A percentile compares a stretch with the other conserved stretches of the same genome.
Conservation (phyloP, 2,113 vertebrate species). For the Anseranas semipalmata region DNA sequence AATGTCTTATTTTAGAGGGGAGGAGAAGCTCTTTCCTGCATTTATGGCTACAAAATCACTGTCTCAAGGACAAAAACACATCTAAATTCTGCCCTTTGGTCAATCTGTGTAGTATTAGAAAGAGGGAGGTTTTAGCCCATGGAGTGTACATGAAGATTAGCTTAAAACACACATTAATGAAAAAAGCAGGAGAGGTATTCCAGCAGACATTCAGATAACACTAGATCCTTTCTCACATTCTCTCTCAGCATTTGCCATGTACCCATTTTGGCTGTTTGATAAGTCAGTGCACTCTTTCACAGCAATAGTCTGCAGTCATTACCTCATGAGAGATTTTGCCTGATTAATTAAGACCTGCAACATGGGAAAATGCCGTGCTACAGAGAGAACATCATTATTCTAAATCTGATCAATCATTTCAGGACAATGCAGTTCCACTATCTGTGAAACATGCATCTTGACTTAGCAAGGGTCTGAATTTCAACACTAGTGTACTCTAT, state of each 20-base stretch:
- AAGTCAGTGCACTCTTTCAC: neutral
- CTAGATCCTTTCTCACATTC: neutral
- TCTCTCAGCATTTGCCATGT: neutral
- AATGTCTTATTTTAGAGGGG: neutral
- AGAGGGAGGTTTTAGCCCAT: neutral
- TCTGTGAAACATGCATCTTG: neutral
- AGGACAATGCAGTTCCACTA: neutral
- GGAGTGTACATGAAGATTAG: neutral
- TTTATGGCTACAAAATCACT: neutral
- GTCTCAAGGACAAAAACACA: neutral
- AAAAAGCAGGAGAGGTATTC: neutral
- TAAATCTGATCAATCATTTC: rapidly evolving
- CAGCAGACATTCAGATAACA: neutral
- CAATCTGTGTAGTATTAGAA: neutral
- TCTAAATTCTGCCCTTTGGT: neutral
- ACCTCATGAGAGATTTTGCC: neutral
- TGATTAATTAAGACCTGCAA: neutral
- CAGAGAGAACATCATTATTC: neutral
- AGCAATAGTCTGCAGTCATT: neutral
- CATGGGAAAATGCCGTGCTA: neutral
- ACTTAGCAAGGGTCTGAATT: neutral
- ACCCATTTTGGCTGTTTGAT: neutral
- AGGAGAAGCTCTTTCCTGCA: neutral
- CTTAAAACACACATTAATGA: neutral
- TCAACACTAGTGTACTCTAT: neutral